Conservation (phyloP, 2,888 invertebrate species). For the Netelia virgata region DNA sequence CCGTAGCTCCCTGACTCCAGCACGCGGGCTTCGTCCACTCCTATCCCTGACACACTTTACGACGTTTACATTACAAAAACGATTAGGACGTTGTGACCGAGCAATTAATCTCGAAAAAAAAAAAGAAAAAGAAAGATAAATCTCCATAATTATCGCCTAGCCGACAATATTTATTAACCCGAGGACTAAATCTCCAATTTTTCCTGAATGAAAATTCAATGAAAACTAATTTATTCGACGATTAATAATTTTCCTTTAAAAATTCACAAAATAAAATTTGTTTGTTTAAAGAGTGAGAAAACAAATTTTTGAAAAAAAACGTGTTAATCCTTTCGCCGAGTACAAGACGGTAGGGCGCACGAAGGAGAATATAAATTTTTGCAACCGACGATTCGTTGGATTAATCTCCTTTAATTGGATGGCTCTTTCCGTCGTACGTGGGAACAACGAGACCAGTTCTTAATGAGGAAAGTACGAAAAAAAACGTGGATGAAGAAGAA, state of each 20-base stretch:
- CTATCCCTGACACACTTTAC: not conserved
- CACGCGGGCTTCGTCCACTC: not conserved
- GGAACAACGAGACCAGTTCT: slow-evolving; percentile 40
- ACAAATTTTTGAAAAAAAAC: not conserved
- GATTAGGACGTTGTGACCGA: too few relatives aligned
- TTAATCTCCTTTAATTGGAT: slow-evolving; percentile 61
- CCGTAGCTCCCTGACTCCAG: slow-evolving; percentile 34
- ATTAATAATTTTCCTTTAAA: too few relatives aligned
- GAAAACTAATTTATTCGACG: too few relatives aligned
- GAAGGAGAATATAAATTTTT: slow-evolving; percentile 8
- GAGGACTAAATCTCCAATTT: too few relatives aligned
- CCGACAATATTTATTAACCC: too few relatives aligned
- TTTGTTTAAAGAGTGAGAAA: too few relatives aligned
- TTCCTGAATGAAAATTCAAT: too few relatives aligned
- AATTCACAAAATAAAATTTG: too few relatives aligned
- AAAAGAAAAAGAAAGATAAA: too few relatives aligned
- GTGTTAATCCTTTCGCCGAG: slow-evolving; percentile 43
- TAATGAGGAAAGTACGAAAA: slow-evolving; percentile 53
- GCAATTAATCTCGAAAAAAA: not conserved
- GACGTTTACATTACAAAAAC: not conserved
- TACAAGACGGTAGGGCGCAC: not conserved
- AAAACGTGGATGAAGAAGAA: too few relatives aligned
- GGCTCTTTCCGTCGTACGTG: slow-evolving; percentile 29
- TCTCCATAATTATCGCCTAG: too few relatives aligned
- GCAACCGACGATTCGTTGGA: slow-evolving; percentile 56